Percentiles rank a stretch among this genome's conserved stretches.
Evolutionary conservation across 2,888 invertebrate species (phyloP).

Genomic region (Bombyx huttoni): DNA sequence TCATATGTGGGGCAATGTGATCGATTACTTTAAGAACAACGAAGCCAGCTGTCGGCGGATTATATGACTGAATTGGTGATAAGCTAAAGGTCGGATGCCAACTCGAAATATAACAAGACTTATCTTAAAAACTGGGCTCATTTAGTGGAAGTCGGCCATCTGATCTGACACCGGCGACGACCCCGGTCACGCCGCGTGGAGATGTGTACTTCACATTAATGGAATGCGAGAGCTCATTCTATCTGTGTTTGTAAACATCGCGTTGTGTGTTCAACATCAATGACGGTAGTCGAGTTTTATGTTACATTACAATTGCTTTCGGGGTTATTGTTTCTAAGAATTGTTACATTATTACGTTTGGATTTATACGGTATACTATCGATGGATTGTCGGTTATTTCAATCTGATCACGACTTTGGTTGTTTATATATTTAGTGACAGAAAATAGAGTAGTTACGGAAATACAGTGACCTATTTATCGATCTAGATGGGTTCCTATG

Average conservation of each 20-base stretch:
- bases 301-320: background rate
- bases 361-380: background rate
- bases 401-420: too few relatives aligned
- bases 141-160: slow-evolving; percentile 44
- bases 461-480: too few relatives aligned
- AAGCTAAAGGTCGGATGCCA: slow-evolving; percentile 33
- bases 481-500: too few relatives aligned
- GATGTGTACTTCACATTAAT: slow-evolving; percentile 9
- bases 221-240: slow-evolving; percentile 18
- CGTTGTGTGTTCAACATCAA: background rate
- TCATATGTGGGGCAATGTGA: background rate
- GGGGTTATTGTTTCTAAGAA: background rate
- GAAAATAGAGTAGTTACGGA: too few relatives aligned
- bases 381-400: background rate
- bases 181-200: slow-evolving; percentile 5
- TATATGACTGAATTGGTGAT: slow-evolving; percentile 37
- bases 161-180: slow-evolving; percentile 25
- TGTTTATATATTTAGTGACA: too few relatives aligned
- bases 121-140: slow-evolving; percentile 31
- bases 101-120: slow-evolving; percentile 39
- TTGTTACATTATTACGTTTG: background rate
- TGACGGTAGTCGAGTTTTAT: background rate
- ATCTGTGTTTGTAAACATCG: slow-evolving; percentile 20
- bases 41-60: slow-evolving; percentile 28
- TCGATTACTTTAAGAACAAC: background rate